Base-by-base conservation (phyloP, 2,113 vertebrate genomes). In the Nematolebias whitei region DNA sequence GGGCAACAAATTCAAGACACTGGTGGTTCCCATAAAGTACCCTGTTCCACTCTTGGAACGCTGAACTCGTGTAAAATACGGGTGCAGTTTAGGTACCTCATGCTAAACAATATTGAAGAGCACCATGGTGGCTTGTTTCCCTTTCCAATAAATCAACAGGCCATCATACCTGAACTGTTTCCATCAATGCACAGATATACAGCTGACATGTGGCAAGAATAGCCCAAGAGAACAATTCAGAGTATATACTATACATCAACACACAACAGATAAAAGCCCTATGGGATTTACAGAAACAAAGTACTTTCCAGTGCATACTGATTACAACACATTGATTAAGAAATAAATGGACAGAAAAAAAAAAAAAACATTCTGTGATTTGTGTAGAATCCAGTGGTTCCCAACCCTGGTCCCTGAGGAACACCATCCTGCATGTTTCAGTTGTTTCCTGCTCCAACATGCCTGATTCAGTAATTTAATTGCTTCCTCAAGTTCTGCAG, bases 261-360 rank as follows among this genome's bases (percentile, higher is more conserved):
- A 90, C 85, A 87, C 70, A 71, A 85, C 71, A 82, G 12, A 76
- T 71, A 76, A 64, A 71, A 76, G 71, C 88, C 85, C 75, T 80
- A 82, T 59, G 60, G 78, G 73, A 91, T 87, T 89, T 85, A 89
- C 78, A 85, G 77, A 78, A 74, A 90, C 82, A 91, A 89, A 89
- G 88, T 90, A 87, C 82, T 91, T 92, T 94, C 93, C 93, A 94
- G 93, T 94, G 93, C 92, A 94, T 92, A 83, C 79, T 87, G 86
- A 92, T 89, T 87, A 87, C 74, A 88, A 90, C 81, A 86, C 63
- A 86, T 78, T 74, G 68, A 82, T 87, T 76, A 79, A 78, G 66
- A 74, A 63, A 50, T 45, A 80, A 78, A 48, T n/a, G 32, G 66
- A 68, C 55, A 60, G 35, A 87, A 75, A 80, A 65, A 51, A 71